Base-by-base conservation (phyloP, 2,113 vertebrate species). In the Falcunculus frontatus region DNA sequence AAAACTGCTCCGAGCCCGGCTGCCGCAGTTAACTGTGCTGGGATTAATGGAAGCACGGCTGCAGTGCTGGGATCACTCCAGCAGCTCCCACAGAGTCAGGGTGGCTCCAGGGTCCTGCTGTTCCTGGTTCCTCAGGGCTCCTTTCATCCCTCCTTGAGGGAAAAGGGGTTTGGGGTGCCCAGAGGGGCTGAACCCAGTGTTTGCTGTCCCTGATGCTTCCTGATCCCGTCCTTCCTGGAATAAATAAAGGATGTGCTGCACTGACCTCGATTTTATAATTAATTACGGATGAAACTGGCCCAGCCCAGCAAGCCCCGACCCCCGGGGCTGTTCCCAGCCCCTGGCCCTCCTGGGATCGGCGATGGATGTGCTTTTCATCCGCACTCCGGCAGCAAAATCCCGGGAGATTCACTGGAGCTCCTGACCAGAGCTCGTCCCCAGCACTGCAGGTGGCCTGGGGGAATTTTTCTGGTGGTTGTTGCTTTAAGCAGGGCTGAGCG, bases 211-310 rank as follows among this genome's bases (percentile, higher is more conserved):
- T 2, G 30, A 11, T 1, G 25, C 55, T 50, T 70, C 70, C 70
- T 9, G 27, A 35, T 75, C 47, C 63, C 22, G 0, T 35, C 75
- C 57, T 63, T 60, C 83, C 57, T 32, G 89, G 62, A 79, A 75
- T 93, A 62, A 89, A 77, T 56, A 70, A 92, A 47, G 4, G 22
- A 35, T 42, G 19, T 8, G 32, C 91, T 76, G 93, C 59, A 16
- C 17, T 91, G 91, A 89, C 92, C 87, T 93, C 76, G 5, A 46
- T 82, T 83, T 62, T 70, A 29, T 67, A 85, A 89, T 87, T 69
- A 81, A 79, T 59, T 49, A 16, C 1, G 3, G 26, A 37, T 70
- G 27, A 75, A 88, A 13, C 52, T 9, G 5, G 62, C 62, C 69
- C 32, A 2, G 35, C 29, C 53, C 8, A 2, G 80, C 44, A 10